Percentiles rank a stretch among this genome's conserved stretches.
Evolutionary conservation across 2,797 vertebrate genomes (phyloP).

Genomic region (Mus spretus): DNA sequence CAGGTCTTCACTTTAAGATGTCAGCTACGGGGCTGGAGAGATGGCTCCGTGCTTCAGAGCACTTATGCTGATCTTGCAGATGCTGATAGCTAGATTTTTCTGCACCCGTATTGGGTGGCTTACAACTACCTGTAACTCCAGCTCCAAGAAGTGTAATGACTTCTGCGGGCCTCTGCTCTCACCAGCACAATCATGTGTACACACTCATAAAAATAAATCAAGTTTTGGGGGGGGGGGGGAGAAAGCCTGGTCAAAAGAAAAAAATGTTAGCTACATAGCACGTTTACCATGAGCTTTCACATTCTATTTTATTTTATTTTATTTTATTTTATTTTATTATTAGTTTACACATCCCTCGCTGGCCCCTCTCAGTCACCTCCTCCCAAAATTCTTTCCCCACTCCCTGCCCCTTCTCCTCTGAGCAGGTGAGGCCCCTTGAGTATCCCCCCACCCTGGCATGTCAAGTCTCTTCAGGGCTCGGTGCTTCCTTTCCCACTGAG

Average conservation of each 20-base stretch:
- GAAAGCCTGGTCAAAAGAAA: not conserved
- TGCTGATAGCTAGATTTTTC: not conserved
- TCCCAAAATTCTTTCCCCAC: not conserved
- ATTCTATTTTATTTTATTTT: not conserved
- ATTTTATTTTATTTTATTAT: not conserved
- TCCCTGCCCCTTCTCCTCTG: not conserved
- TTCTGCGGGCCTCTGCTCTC: not conserved
- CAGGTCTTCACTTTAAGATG: not conserved
- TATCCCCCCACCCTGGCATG: not conserved
- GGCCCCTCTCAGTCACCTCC: not conserved
- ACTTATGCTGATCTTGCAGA: not conserved
- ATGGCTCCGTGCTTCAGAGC: not conserved
- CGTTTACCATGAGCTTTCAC: not conserved
- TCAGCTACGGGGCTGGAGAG: not conserved
- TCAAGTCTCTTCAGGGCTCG: not conserved
- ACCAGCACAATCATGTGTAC: not conserved
- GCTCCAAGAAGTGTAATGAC: not conserved
- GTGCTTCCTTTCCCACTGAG: not conserved
- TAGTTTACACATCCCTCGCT: not conserved
- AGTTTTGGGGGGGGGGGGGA: not conserved
- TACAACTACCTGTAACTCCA: not conserved
- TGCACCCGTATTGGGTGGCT: not conserved
- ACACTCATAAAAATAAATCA: not conserved
- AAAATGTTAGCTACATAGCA: not conserved
- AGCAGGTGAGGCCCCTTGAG: not conserved